These are phyloP conservation scores for Tribolium castaneum DNA, from an alignment of 1,140 invertebrate species.

Conservation along the genomic window DNA sequence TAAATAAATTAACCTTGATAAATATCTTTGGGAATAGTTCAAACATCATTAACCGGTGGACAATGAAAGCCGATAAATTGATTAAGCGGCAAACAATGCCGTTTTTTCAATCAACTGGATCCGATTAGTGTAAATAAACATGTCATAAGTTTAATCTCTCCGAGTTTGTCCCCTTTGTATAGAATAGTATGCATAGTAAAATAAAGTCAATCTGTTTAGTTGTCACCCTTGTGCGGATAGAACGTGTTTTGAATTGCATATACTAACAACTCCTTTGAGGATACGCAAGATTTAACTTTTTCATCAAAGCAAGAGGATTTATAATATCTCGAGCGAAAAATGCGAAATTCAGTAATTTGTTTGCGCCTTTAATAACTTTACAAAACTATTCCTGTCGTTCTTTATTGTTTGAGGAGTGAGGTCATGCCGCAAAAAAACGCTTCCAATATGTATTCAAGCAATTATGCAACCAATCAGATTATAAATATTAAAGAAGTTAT, in stretches of 20 bases:
- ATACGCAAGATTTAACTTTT: slow-evolving; percentile 31
- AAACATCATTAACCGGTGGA: not conserved
- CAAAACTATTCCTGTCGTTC: not conserved
- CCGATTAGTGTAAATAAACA: not conserved
- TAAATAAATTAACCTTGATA: not conserved
- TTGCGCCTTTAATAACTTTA: not conserved
- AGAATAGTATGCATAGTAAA: slow-evolving; percentile 24
- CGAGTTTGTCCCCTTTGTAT: not conserved
- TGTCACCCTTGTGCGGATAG: slow-evolving; percentile 38
- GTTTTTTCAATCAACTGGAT: not conserved
- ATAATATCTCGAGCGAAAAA: not conserved
- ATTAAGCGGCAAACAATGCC: too few species aligned
- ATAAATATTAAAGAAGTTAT: too few species aligned
- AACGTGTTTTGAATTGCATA: slow-evolving; percentile 41
- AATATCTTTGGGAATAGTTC: not conserved
- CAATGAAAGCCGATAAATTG: not conserved
- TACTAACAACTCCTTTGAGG: slow-evolving; percentile 39
- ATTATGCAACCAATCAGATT: too few species aligned
- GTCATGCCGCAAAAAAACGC: too few species aligned
- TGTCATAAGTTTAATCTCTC: not conserved
- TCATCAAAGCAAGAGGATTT: not conserved
- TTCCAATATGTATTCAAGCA: too few species aligned
- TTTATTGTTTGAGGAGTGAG: too few species aligned
- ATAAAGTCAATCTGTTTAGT: slow-evolving; percentile 42
- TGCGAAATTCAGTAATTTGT: not conserved